Percentiles rank a stretch among this genome's conserved stretches.
Conservation (phyloP, 2,797 vertebrate species). For the Neoniphon sammara region DNA sequence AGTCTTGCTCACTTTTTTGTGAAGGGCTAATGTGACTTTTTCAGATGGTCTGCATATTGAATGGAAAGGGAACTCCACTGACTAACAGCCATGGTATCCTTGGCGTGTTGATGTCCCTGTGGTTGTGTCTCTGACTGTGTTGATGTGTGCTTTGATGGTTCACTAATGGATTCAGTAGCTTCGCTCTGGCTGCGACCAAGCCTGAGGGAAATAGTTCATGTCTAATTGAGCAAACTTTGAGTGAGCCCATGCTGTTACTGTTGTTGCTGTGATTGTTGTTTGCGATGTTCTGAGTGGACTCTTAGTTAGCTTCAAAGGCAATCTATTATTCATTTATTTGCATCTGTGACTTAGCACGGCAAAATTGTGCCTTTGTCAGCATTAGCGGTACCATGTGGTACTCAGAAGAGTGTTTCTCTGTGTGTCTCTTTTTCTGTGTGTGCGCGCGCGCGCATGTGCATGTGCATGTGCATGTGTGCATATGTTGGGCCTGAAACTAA, state of each 20-base stretch:
- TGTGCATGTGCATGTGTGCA: constrained; percentile 32
- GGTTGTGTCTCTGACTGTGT: constrained; percentile 11
- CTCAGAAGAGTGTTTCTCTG: constrained; percentile 30
- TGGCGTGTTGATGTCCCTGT: constrained; percentile 17
- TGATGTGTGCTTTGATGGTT: constrained; percentile 2
- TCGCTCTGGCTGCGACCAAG: constrained; percentile 31
- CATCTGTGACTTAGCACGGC: constrained; percentile 61
- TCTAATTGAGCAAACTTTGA: constrained; percentile 53
- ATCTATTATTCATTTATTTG: constrained; percentile 57
- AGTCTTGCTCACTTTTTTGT: neutral
- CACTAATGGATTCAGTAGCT: constrained; percentile 12
- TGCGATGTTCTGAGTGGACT: constrained; percentile 49
- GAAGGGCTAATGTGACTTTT: neutral
- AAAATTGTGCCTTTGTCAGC: constrained; percentile 54
- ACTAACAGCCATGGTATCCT: constrained; percentile 6
- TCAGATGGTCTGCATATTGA: constrained; percentile 26
- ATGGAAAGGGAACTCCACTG: constrained; percentile 19
- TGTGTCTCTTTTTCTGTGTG: neutral
- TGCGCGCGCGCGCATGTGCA: constrained; percentile 14
- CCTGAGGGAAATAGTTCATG: constrained; percentile 29
- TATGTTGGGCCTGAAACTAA: constrained; percentile 43
- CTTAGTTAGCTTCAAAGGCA: constrained; percentile 60
- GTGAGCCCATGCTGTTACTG: constrained; percentile 49
- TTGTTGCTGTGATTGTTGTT: constrained; percentile 53
- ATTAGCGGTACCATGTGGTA: constrained; percentile 56